Percentiles rank a stretch among this genome's conserved stretches.
Evolutionary conservation across 53 echinoderm and acorn worm genomes (phyloP).

Genomic region (Astropecten irregularis): DNA sequence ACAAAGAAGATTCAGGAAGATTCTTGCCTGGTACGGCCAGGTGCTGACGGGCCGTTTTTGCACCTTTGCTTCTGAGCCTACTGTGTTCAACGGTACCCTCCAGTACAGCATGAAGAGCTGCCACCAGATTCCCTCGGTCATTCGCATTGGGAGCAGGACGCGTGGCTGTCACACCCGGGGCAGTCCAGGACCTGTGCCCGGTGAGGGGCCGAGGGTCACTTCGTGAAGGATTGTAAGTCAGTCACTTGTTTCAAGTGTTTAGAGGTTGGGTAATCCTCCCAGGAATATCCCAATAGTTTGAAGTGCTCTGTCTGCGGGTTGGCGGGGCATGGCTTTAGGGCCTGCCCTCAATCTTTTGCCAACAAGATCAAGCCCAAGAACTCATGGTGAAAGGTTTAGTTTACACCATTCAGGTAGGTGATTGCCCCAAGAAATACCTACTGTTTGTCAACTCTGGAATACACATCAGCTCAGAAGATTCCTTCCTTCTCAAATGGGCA

Average conservation of each 20-base stretch:
- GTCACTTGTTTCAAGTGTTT: constrained; percentile 32
- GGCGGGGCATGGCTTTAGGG: not conserved
- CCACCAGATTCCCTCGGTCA: constrained; percentile 12
- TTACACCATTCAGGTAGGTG: no score
- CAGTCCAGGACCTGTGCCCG: constrained; percentile 41
- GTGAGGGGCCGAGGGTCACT: constrained; percentile 36
- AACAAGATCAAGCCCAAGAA: not conserved
- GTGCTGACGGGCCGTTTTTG: no score
- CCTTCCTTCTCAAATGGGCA: no score
- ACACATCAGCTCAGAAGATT: no score
- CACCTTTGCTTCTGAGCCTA: constrained; percentile 7
- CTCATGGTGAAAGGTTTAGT: not conserved
- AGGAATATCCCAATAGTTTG: not conserved
- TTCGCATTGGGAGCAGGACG: constrained; percentile 10
- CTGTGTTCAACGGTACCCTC: constrained; percentile 39
- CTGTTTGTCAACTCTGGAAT: no score
- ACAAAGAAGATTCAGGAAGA: no score
- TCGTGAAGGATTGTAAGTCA: constrained; percentile 11
- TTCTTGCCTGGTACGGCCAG: not conserved
- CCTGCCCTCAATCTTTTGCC: not conserved
- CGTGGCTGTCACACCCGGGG: constrained; percentile 22
- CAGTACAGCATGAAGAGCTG: constrained; percentile 34
- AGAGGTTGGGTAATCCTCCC: not conserved
- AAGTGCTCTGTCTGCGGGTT: not conserved
- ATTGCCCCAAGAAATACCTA: no score